Base-by-base conservation (phyloP, 2,888 invertebrate genomes). In the Ptychoptera albimana region DNA sequence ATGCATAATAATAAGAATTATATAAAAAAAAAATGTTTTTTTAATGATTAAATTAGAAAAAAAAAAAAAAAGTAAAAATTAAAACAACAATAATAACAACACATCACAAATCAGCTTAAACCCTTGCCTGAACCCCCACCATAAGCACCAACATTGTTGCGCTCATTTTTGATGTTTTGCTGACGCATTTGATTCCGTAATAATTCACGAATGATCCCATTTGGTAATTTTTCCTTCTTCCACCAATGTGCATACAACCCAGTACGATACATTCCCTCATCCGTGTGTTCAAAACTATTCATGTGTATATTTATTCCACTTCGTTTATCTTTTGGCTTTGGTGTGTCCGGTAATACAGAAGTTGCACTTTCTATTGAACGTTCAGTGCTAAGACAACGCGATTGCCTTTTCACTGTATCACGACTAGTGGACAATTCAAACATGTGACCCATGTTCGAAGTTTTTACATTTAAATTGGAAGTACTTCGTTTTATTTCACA, bases 181-280 rank as follows among this genome's bases (percentile, higher is more conserved):
- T 50, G 49, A 48, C 42, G 11, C 49, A 48, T 49, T 45, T 42
- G 47, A 46, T 47, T 42, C 68, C 69, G 69, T 69, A n/a, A 42
- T 11, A 69, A 68, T 64, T 63, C 72, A 59, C 70, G 63, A 61
- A 75, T 68, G 65, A 76, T 72, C 64, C 71, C 74, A 61, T 71
- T 73, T 51, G 83, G 83, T 60, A 85, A 72, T 59, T 81, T 80
- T 60, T 83, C 84, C 73, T 88, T 88, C 70, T 87, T 79, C 86
- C 87, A 88, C 88, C 88, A 88, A 69, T 88, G 88, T 50, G 86
- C 87, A 65, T 88, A 88, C 65, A 88, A 71, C 57, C 85, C 86
- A 40, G 86, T 85, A 48, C 80, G 81, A 66, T 80, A 88, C 58
- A 80, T 51, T 49, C 49, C 37, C 43, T 45, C 40, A 32, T 32